Evolutionary conservation across 2,797 vertebrate species (phyloP).

Genomic region (Graptemys geographica): DNA sequence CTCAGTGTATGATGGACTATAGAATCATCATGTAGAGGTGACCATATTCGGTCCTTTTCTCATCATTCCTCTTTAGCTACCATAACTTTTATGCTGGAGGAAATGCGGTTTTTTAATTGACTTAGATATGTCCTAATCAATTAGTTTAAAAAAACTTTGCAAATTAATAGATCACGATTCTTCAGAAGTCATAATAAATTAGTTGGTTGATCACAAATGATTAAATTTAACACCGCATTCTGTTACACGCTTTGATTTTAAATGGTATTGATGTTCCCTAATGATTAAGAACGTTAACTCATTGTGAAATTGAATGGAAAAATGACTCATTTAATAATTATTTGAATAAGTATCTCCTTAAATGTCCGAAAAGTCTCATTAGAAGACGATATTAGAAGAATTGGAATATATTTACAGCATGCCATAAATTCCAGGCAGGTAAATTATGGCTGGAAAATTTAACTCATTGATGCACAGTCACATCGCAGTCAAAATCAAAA

Average conservation of each 20-base stretch:
- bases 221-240: neutral
- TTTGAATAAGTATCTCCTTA: neutral
- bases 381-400: neutral
- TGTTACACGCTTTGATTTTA: neutral
- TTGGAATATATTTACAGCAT: neutral
- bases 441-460: neutral
- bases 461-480: neutral
- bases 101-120: neutral
- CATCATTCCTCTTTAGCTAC: neutral
- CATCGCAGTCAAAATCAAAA: neutral
- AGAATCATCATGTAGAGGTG: neutral
- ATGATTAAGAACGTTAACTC: neutral
- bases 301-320: neutral
- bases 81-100: neutral
- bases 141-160: neutral
- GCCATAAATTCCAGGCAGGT: neutral
- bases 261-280: neutral
- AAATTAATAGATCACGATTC: neutral
- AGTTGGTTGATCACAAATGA: neutral
- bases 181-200: neutral
- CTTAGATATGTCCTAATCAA: neutral
- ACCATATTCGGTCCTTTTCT: neutral
- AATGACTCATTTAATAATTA: neutral
- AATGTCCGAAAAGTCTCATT: neutral
- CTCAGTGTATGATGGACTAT: neutral